Evolutionary conservation across 2,797 vertebrate genomes (phyloP).

Genomic region (Myiothlypis coronata): DNA sequence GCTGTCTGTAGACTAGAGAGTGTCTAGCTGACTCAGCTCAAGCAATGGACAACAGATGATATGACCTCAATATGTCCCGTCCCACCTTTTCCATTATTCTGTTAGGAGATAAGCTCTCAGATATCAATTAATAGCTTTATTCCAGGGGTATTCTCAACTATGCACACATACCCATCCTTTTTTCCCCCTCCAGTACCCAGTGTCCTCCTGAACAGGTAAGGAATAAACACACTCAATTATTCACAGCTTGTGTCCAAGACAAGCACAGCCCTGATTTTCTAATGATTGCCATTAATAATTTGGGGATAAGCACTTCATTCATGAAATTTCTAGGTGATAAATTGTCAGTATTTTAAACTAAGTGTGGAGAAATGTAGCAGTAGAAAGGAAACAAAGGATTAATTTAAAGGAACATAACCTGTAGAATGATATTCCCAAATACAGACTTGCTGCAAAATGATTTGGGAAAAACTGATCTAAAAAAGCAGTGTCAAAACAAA

Average conservation of each 20-base stretch:
- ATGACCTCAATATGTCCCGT: background rate
- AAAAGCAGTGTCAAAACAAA: background rate
- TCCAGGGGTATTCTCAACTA: background rate
- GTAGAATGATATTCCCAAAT: background rate
- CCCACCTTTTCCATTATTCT: background rate
- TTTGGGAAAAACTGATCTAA: background rate
- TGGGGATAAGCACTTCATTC: background rate
- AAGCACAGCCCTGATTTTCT: background rate
- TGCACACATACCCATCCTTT: background rate
- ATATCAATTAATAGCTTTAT: background rate
- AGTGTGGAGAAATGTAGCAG: background rate
- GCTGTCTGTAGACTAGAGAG: background rate
- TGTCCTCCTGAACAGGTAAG: background rate
- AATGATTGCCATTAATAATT: background rate
- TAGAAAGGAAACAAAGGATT: background rate
- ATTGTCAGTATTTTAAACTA: background rate
- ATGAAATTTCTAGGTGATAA: background rate
- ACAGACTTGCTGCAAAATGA: background rate
- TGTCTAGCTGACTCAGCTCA: background rate
- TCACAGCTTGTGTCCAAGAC: background rate
- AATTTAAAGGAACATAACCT: background rate
- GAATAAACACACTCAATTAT: background rate
- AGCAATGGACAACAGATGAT: background rate
- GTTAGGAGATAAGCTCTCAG: background rate
- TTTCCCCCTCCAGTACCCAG: rapidly evolving